A percentile compares a stretch with the other conserved stretches of the same genome.
Evolutionary conservation across 2,888 invertebrate genomes (phyloP).

Genomic region (Eupelmus urozonus): DNA sequence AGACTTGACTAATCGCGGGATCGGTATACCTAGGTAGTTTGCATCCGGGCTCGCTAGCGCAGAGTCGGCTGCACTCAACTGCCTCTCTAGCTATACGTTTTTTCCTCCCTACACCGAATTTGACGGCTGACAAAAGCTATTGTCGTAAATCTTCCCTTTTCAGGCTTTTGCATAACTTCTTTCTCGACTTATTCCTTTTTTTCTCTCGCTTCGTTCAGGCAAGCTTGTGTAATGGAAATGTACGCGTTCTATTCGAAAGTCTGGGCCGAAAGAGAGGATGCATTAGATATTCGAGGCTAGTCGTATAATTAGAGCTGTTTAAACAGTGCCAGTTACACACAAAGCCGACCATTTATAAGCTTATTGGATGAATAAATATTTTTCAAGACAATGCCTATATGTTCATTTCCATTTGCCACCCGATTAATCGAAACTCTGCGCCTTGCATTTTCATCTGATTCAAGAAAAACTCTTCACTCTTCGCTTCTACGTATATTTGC

Average conservation of each 20-base stretch:
- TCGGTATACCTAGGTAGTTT: neutral
- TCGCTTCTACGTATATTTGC: too few species aligned
- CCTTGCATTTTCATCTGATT: too few species aligned
- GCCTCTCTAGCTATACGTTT: too few species aligned
- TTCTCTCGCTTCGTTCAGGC: neutral
- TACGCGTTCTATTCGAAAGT: neutral
- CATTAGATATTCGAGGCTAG: slow-evolving; percentile 14
- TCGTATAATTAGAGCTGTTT: slow-evolving; percentile 29
- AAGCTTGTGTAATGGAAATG: neutral
- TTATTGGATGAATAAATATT: neutral
- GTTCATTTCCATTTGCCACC: too few species aligned
- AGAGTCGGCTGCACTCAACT: too few species aligned
- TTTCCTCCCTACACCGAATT: too few species aligned
- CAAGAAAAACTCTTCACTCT: too few species aligned
- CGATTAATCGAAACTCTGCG: neutral
- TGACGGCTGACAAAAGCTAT: neutral
- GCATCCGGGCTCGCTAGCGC: neutral
- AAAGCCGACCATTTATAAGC: neutral
- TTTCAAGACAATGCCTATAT: neutral
- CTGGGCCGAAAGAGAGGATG: neutral
- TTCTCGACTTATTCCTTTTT: neutral
- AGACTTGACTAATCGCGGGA: neutral
- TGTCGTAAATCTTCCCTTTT: slow-evolving; percentile 30
- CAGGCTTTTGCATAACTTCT: neutral
- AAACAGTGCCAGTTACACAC: neutral